Evolutionary conservation across 2,888 invertebrate genomes (phyloP).

Genomic region (Drosophila affinis): DNA sequence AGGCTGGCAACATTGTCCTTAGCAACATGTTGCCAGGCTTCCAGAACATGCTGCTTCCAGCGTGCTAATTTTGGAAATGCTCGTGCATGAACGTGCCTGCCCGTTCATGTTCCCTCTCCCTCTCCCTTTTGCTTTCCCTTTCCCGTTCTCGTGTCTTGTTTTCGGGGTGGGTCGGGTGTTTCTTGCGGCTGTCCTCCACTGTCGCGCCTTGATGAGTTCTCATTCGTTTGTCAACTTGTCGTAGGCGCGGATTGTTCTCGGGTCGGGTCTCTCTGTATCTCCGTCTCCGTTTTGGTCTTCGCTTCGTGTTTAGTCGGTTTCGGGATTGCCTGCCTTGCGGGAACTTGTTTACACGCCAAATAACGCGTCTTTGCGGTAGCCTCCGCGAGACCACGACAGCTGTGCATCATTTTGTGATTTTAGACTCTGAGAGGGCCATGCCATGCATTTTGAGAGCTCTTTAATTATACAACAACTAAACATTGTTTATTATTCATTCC

Average conservation of each 20-base stretch:
- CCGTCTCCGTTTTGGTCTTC: slow-evolving; percentile 5
- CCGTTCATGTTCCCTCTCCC: slow-evolving; percentile 13
- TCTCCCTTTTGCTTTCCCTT: neutral
- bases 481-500: slow-evolving; percentile 60
- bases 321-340: neutral
- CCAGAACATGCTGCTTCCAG: slow-evolving; percentile 50
- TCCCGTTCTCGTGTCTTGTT: slow-evolving; percentile 26
- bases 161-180: slow-evolving; percentile 58
- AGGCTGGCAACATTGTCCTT: slow-evolving; percentile 6
- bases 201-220: slow-evolving; percentile 47
- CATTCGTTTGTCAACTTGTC: slow-evolving; percentile 73
- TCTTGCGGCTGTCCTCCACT: slow-evolving; percentile 34
- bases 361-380: slow-evolving; percentile 15
- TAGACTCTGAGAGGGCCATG: neutral
- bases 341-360: slow-evolving; percentile 34
- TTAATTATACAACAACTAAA: slow-evolving; percentile 48
- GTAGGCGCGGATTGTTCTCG: slow-evolving; percentile 37
- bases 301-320: neutral
- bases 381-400: slow-evolving; percentile 10
- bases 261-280: neutral
- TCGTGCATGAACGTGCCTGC: neutral
- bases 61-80: slow-evolving; percentile 62
- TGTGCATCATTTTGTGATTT: slow-evolving; percentile 2
- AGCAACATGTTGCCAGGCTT: slow-evolving; percentile 46
- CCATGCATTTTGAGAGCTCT: slow-evolving; percentile 3